Evolutionary conservation across 1,140 invertebrate species (phyloP).

Genomic region (Macrostomum lignano): DNA sequence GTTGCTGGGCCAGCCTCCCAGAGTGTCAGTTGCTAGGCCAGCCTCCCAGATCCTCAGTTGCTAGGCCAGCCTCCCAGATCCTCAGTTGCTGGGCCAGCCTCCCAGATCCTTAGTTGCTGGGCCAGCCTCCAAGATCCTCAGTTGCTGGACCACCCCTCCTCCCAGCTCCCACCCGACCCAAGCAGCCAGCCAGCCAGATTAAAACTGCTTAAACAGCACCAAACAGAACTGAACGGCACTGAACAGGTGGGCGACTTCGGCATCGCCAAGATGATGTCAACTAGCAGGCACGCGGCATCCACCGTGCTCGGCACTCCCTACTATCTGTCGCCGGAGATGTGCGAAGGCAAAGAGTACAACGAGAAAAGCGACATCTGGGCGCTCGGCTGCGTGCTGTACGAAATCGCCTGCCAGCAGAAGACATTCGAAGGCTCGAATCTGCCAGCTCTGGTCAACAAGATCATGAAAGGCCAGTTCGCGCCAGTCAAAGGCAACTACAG

Average conservation of each 20-base stretch:
- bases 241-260: conserved; percentile 55
- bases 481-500: conserved; percentile 38
- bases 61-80: no score
- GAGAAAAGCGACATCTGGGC: conserved; percentile 53
- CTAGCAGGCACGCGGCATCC: conserved; percentile 37
- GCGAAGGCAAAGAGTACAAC: conserved; percentile 45
- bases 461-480: conserved; percentile 30
- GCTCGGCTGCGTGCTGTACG: conserved; percentile 46
- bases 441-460: conserved; percentile 42
- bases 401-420: conserved; percentile 46
- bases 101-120: no score
- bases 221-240: no score
- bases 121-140: no score
- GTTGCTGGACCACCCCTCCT: no score
- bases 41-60: no score
- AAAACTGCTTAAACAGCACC: no score
- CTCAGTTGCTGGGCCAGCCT: no score
- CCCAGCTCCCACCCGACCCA: no score
- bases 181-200: no score
- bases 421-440: conserved; percentile 47
- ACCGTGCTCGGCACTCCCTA: conserved; percentile 51
- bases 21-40: no score
- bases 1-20: no score
- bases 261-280: conserved; percentile 46
- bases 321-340: conserved; percentile 54